A percentile compares a stretch with the other conserved stretches of the same genome.
These are phyloP conservation scores for Heterodera schachtii DNA, from an alignment of 1,140 invertebrate genomes.

Conservation along the genomic window DNA sequence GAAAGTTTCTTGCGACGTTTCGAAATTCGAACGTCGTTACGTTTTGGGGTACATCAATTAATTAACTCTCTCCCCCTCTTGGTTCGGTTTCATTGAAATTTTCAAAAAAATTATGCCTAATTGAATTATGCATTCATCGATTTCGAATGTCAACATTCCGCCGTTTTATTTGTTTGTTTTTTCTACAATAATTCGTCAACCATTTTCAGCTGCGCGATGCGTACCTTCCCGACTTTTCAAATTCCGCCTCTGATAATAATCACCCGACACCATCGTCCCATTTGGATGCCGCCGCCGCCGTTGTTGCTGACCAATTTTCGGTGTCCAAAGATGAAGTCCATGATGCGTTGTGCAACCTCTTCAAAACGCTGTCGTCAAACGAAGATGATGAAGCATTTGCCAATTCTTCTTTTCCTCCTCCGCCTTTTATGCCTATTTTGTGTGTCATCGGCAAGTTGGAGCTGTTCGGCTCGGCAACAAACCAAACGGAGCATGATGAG, in stretches of 20 bases:
- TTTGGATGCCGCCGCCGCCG: too few species aligned
- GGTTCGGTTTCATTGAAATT: too few species aligned
- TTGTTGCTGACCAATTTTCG: background rate
- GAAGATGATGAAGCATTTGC: background rate
- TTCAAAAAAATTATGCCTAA: too few species aligned
- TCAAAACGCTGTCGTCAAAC: background rate
- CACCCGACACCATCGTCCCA: too few species aligned
- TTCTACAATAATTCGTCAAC: too few species aligned
- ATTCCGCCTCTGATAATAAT: background rate
- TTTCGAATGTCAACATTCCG: too few species aligned
- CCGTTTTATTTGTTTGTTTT: too few species aligned
- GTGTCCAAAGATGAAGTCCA: background rate
- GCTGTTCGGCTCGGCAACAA: background rate
- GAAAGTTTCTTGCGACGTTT: too few species aligned
- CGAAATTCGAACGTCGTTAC: too few species aligned
- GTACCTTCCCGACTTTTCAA: background rate
- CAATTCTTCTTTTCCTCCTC: background rate
- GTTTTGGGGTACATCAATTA: too few species aligned
- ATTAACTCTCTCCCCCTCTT: too few species aligned
- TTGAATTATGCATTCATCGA: too few species aligned
- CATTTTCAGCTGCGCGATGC: background rate
- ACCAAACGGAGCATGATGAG: background rate
- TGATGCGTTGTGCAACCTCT: background rate
- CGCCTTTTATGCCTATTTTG: constrained; percentile 9
- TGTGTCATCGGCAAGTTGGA: constrained; percentile 1